Percentiles rank a stretch among this genome's conserved stretches.
phyloP scores from a whole-genome alignment of 2,797 vertebrate species.

The Fistularia commersonii region DNA sequence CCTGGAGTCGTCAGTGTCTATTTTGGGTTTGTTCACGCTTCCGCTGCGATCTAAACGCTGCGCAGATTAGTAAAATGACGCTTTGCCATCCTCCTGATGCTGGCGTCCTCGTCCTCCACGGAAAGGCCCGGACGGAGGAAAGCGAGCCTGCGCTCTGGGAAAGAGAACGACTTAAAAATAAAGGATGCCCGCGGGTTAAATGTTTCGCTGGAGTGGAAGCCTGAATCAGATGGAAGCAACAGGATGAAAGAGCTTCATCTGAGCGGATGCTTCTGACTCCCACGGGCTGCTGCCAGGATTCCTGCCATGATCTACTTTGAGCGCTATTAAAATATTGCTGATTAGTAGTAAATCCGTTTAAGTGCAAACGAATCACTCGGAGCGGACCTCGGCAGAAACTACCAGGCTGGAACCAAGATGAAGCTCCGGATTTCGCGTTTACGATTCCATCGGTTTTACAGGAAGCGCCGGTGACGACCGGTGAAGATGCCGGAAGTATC shows the following conservation, averaged over 20 bases:
- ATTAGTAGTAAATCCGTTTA: too few relatives aligned
- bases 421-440: too few relatives aligned
- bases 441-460: too few relatives aligned
- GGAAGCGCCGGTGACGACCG: too few relatives aligned
- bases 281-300: not conserved
- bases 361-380: too few relatives aligned
- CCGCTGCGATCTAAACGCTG: not conserved
- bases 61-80: conserved; percentile 24
- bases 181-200: conserved; percentile 32
- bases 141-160: conserved; percentile 26
- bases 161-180: conserved; percentile 36
- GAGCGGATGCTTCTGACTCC: not conserved
- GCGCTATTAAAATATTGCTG: too few relatives aligned
- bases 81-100: conserved; percentile 23
- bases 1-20: too few relatives aligned
- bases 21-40: conserved; percentile 3
- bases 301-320: not conserved
- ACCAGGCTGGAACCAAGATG: too few relatives aligned
- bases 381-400: too few relatives aligned
- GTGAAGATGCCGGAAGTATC: too few relatives aligned
- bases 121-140: conserved; percentile 26
- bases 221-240: conserved; percentile 20
- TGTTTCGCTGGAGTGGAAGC: conserved; percentile 18
- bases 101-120: conserved; percentile 34
- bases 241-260: conserved; percentile 7